Conservation (phyloP, 2,797 vertebrate genomes). For the Tiaroga cobitis region DNA sequence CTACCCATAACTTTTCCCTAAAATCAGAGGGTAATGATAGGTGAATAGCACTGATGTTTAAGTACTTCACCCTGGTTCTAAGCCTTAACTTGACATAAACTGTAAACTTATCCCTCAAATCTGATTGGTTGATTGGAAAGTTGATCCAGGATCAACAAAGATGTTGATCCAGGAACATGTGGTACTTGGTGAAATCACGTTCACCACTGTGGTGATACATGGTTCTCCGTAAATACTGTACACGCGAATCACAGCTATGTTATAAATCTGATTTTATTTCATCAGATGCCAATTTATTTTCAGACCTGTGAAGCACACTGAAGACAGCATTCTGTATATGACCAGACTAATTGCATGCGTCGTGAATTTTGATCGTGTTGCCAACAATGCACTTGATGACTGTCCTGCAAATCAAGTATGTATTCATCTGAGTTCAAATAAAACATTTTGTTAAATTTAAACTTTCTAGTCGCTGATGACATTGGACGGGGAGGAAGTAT, state of each 20-base stretch:
- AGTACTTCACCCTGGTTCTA: too few relatives aligned
- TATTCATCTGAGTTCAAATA: slow-evolving; percentile 52
- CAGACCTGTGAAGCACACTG: slow-evolving; percentile 52
- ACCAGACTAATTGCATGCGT: slow-evolving; percentile 54
- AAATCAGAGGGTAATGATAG: too few relatives aligned
- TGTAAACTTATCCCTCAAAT: too few relatives aligned
- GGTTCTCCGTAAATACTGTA: slow-evolving; percentile 53
- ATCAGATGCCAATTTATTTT: slow-evolving; percentile 47
- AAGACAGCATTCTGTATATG: slow-evolving; percentile 33
- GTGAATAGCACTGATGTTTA: too few relatives aligned
- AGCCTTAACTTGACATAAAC: too few relatives aligned
- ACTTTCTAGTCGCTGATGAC: not conserved
- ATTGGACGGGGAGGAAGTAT: not conserved
- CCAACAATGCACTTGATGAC: slow-evolving; percentile 54
- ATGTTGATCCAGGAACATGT: too few relatives aligned
- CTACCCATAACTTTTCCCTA: too few relatives aligned
- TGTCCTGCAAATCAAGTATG: slow-evolving; percentile 49
- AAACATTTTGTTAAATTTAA: slow-evolving; percentile 53
- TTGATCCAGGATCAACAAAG: too few relatives aligned
- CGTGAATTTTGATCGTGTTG: slow-evolving; percentile 51
- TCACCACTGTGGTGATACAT: too few relatives aligned
- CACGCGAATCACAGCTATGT: slow-evolving; percentile 42
- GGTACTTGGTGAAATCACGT: too few relatives aligned
- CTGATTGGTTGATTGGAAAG: too few relatives aligned
- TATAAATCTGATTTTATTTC: slow-evolving; percentile 38